Evolutionary conservation across 2,113 vertebrate genomes (phyloP).

Genomic region (Bubo scandiacus): DNA sequence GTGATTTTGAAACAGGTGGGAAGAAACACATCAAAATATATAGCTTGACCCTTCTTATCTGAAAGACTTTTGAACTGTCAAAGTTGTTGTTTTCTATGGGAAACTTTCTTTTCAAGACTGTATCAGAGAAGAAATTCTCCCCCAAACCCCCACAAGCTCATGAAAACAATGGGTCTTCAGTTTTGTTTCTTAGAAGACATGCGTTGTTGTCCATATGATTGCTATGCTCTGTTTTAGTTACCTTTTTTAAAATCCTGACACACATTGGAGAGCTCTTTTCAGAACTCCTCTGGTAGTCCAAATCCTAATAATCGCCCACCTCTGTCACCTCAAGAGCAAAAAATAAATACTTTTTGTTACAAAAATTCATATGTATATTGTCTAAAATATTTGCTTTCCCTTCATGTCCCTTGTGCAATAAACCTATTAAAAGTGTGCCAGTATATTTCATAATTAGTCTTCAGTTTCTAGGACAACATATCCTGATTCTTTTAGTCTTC

Average conservation of each 20-base stretch:
- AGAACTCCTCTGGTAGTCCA: background rate
- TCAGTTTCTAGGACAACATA: background rate
- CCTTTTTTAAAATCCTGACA: background rate
- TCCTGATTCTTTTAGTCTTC: background rate
- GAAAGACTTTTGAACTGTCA: background rate
- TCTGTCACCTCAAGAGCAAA: background rate
- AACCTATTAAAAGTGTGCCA: background rate
- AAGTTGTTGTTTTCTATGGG: background rate
- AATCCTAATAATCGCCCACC: background rate
- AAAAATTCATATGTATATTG: background rate
- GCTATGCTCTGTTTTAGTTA: no score
- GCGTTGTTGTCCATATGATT: background rate
- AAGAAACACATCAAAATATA: background rate
- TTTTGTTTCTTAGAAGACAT: background rate
- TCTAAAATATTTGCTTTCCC: background rate
- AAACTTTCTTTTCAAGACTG: background rate
- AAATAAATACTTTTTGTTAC: background rate
- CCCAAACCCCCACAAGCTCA: fast-evolving
- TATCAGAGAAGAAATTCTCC: background rate
- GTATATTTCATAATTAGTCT: background rate
- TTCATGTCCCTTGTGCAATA: background rate
- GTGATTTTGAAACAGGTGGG: background rate
- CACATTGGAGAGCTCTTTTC: background rate
- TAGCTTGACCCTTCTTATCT: background rate
- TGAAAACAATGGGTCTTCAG: background rate